Evolutionary conservation across 2,888 invertebrate genomes (phyloP).

Genomic region (Fabriciana adippe): DNA sequence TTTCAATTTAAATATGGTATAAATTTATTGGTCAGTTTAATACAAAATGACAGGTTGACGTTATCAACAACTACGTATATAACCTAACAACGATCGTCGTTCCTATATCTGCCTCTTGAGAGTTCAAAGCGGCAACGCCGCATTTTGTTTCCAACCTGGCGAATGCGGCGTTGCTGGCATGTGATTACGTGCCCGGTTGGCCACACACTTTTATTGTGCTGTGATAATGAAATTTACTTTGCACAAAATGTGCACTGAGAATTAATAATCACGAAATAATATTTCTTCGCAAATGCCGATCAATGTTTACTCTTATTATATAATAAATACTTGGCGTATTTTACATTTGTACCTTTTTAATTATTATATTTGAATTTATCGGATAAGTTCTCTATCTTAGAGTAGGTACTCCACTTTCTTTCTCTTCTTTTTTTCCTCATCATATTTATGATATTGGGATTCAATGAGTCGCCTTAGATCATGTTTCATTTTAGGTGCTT

Average conservation of each 20-base stretch:
- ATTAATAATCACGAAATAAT: background rate
- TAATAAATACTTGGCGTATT: too few relatives aligned
- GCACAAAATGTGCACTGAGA: conserved; percentile 22
- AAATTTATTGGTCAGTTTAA: background rate
- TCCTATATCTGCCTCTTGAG: conserved; percentile 37
- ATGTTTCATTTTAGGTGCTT: background rate
- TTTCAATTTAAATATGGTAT: too few relatives aligned
- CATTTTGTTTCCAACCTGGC: conserved; percentile 38
- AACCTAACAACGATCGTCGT: conserved; percentile 32
- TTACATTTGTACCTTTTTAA: too few relatives aligned
- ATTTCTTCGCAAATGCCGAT: background rate
- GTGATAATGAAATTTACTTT: conserved; percentile 14
- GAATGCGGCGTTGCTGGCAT: conserved; percentile 40
- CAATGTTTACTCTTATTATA: background rate
- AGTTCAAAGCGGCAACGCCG: conserved; percentile 48
- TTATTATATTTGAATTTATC: too few relatives aligned
- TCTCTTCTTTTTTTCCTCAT: too few relatives aligned
- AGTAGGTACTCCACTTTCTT: too few relatives aligned
- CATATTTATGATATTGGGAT: too few relatives aligned
- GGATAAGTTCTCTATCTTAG: too few relatives aligned
- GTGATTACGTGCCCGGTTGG: conserved; percentile 36
- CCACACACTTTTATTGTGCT: conserved; percentile 36
- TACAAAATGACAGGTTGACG: conserved; percentile 28
- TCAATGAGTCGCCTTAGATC: background rate
- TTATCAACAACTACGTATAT: conserved; percentile 28